phyloP scores from a whole-genome alignment of 92 coral and sea anemone species.

The Pocillopora grandis region DNA sequence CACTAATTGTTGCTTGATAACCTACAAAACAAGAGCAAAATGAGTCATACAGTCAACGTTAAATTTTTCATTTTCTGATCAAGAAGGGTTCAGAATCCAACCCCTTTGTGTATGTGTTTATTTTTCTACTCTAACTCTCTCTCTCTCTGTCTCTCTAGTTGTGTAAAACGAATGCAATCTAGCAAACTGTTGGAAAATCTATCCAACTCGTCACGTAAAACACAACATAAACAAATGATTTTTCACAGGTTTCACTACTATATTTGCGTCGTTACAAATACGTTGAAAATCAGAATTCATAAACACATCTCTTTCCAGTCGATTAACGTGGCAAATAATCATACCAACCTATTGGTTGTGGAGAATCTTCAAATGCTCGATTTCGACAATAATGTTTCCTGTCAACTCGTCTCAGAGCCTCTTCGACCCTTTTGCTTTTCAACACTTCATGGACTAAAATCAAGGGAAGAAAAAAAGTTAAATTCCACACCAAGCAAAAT shows the following conservation, averaged over 20 bases:
- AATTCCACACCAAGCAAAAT: not conserved
- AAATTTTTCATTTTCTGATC: too few species aligned
- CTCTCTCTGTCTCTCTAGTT: too few species aligned
- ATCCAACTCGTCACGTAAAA: too few species aligned
- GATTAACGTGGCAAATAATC: not conserved
- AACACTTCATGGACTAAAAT: conserved; percentile 77
- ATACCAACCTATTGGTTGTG: conserved; percentile 83
- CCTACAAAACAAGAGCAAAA: conserved; percentile 33
- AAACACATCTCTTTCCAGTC: not conserved
- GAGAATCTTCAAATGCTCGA: conserved; percentile 83
- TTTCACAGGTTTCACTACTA: too few species aligned
- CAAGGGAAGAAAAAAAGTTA: not conserved
- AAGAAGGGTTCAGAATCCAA: too few species aligned
- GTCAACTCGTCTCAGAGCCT: conserved; percentile 75
- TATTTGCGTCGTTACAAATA: not conserved
- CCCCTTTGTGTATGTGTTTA: too few species aligned
- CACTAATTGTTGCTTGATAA: conserved; percentile 88
- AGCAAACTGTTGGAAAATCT: too few species aligned
- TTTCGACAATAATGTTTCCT: conserved; percentile 70
- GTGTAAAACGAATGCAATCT: too few species aligned
- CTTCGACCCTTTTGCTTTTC: conserved; percentile 73
- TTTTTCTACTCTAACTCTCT: too few species aligned
- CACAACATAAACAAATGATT: too few species aligned
- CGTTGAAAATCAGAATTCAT: not conserved
- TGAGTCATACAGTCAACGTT: not conserved